These are phyloP conservation scores for Aphodius granarius DNA, from an alignment of 2,888 invertebrate genomes.

Conservation along the genomic window DNA sequence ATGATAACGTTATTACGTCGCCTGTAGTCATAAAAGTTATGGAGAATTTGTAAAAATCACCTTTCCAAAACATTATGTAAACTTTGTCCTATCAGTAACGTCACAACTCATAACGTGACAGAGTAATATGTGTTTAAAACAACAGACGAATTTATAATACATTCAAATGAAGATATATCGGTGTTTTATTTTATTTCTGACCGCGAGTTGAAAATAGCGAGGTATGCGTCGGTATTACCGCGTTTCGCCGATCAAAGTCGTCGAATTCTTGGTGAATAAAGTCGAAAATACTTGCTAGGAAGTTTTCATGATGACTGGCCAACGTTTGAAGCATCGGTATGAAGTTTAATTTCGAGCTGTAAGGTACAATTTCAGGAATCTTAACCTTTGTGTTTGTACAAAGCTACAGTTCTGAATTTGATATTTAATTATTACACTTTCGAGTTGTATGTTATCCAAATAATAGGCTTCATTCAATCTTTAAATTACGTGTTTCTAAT, in stretches of 20 bases:
- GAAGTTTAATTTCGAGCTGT: background rate
- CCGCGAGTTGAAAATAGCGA: background rate
- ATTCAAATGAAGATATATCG: background rate
- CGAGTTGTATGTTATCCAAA: too few relatives aligned
- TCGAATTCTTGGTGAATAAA: background rate
- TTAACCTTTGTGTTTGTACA: background rate
- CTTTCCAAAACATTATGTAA: background rate
- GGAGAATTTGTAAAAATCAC: background rate
- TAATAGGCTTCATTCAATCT: too few relatives aligned
- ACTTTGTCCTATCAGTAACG: too few relatives aligned
- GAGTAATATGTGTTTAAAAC: background rate
- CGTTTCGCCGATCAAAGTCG: background rate
- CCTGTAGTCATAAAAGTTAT: background rate
- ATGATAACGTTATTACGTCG: background rate
- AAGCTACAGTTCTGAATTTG: too few relatives aligned
- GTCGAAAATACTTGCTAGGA: background rate
- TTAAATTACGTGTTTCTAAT: too few relatives aligned
- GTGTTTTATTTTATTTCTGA: background rate
- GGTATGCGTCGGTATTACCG: background rate
- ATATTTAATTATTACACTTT: too few relatives aligned
- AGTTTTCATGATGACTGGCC: background rate
- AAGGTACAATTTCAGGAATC: background rate
- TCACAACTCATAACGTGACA: too few relatives aligned
- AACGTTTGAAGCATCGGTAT: background rate
- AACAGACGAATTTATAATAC: background rate